phyloP scores from a whole-genome alignment of 1,140 invertebrate species.

The Pogonus chalceus region DNA sequence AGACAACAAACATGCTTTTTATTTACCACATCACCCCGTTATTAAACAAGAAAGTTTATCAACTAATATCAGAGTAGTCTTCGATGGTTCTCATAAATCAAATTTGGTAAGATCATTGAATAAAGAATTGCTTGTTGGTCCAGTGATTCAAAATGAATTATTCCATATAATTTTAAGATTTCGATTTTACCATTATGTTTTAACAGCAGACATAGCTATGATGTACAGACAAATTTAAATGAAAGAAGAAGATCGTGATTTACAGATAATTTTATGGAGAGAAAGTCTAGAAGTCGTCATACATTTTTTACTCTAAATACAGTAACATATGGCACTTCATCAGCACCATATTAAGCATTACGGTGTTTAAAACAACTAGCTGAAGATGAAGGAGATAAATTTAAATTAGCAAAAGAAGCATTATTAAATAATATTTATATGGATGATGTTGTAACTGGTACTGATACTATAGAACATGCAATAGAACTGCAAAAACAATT shows the following conservation, averaged over 20 bases:
- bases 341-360: background rate
- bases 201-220: background rate
- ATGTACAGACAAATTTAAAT: background rate
- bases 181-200: background rate
- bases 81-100: too few relatives aligned
- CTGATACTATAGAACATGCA: conserved; percentile 16
- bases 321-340: background rate
- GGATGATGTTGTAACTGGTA: conserved; percentile 20
- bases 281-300: background rate
- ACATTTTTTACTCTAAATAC: background rate
- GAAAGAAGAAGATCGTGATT: background rate
- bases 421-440: background rate
- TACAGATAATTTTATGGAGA: background rate
- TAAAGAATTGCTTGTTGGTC: too few relatives aligned
- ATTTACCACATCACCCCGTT: background rate
- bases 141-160: background rate
- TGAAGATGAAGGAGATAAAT: background rate
- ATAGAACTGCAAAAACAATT: background rate
- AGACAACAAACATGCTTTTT: background rate
- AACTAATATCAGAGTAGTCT: too few relatives aligned
- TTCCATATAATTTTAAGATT: background rate
- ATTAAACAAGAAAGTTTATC: too few relatives aligned
- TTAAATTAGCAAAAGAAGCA: background rate
- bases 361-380: conserved; percentile 4
- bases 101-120: too few relatives aligned